These are phyloP conservation scores for Oncorhynchus masou DNA, from an alignment of 2,113 vertebrate genomes.

Conservation along the genomic window DNA sequence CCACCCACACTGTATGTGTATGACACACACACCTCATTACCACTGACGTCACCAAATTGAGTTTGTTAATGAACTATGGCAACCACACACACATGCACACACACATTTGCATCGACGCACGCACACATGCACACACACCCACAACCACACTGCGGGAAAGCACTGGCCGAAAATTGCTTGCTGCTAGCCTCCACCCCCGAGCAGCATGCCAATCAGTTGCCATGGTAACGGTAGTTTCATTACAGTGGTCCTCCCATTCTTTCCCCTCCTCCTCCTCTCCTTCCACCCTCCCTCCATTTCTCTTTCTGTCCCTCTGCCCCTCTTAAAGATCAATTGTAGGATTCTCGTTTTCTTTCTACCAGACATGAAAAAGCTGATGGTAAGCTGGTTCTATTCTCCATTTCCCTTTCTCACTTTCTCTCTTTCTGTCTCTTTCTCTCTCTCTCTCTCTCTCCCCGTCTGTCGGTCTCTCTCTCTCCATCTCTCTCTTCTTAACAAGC, in stretches of 20 bases:
- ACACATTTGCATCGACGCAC: neutral
- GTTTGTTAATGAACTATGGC: no score
- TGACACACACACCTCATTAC: neutral
- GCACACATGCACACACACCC: neutral
- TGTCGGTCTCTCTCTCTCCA: constrained; percentile 33
- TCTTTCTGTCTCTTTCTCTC: no score
- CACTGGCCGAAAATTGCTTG: constrained; percentile 27
- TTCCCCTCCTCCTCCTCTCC: constrained; percentile 1
- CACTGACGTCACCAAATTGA: no score
- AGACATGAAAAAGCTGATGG: constrained; percentile 39
- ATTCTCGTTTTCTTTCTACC: constrained; percentile 30
- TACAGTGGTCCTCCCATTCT: constrained; percentile 30
- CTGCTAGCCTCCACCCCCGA: constrained; percentile 23
- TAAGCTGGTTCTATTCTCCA: constrained; percentile 30
- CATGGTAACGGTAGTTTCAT: constrained; percentile 59
- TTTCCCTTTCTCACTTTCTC: constrained; percentile 26
- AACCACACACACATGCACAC: neutral
- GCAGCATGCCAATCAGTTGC: constrained; percentile 66
- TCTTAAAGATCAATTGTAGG: constrained; percentile 22
- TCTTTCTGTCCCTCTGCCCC: constrained; percentile 30
- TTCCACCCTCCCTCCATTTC: constrained; percentile 2
- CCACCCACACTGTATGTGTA: neutral
- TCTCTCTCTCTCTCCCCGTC: constrained; percentile 9
- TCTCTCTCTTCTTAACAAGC: constrained; percentile 21
- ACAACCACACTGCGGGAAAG: constrained; percentile 1